Percentiles rank a stretch among this genome's conserved stretches.
Conservation (phyloP, 2,888 invertebrate genomes). For the Pediacus dermestoides region DNA sequence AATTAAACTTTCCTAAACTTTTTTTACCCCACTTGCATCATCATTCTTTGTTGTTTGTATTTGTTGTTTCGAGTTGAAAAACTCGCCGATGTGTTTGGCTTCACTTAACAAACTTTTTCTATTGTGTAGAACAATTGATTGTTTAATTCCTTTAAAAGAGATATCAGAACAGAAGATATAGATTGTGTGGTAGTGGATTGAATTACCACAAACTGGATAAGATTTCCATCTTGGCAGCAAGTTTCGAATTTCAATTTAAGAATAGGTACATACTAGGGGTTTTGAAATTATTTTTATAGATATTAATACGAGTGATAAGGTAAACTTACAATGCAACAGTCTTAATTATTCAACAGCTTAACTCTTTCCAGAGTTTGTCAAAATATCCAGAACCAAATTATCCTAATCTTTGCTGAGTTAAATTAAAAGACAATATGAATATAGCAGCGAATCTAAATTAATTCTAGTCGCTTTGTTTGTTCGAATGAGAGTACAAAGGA, state of each 20-base stretch:
- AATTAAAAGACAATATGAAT: constrained; percentile 4
- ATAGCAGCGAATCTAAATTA: constrained; percentile 3
- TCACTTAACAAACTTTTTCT: constrained; percentile 17
- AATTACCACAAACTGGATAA: constrained; percentile 1
- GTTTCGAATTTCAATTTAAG: too few species aligned
- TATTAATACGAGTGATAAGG: too few species aligned
- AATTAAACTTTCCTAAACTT: constrained; percentile 29
- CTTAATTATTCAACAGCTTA: too few species aligned
- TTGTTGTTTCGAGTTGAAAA: constrained; percentile 28
- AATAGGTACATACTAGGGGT: too few species aligned
- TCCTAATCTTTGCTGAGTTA: constrained; percentile 2
- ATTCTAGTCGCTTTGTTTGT: constrained; percentile 4
- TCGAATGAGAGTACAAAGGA: neutral
- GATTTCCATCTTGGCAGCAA: too few species aligned
- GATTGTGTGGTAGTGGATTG: neutral
- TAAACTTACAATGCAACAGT: too few species aligned
- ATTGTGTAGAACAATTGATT: constrained; percentile 19
- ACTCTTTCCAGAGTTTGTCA: too few species aligned
- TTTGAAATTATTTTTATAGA: too few species aligned
- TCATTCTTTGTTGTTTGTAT: constrained; percentile 27
- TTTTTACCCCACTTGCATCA: constrained; percentile 20
- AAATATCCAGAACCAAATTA: too few species aligned
- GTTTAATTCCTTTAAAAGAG: constrained; percentile 21
- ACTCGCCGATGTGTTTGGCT: constrained; percentile 23
- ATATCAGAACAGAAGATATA: constrained; percentile 1